A percentile compares a stretch with the other conserved stretches of the same genome.
Evolutionary conservation across 1,140 invertebrate species (phyloP).

Genomic region (Nylanderia fulva): DNA sequence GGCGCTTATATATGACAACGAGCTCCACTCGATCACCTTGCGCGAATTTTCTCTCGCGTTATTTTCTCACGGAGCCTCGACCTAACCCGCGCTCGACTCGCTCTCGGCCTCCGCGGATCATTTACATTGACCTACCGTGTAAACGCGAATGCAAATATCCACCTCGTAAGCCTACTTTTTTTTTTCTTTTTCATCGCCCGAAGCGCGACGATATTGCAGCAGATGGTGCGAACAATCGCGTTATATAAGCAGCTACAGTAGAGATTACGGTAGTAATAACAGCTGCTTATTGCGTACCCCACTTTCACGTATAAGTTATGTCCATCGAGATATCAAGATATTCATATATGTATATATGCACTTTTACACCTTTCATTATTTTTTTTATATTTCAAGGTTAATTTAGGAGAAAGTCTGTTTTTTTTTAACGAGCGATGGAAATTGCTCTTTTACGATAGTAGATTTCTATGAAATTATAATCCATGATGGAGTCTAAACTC

Average conservation of each 20-base stretch:
- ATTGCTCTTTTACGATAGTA: background rate
- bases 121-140: slow-evolving; percentile 53
- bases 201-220: slow-evolving; percentile 46
- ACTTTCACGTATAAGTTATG: slow-evolving; percentile 14
- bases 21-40: slow-evolving; percentile 75
- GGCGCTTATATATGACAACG: slow-evolving; percentile 54
- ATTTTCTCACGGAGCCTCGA: slow-evolving; percentile 73
- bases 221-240: slow-evolving; percentile 57
- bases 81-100: slow-evolving; percentile 39
- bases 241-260: slow-evolving; percentile 34
- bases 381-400: slow-evolving; percentile 17
- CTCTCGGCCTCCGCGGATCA: slow-evolving; percentile 55
- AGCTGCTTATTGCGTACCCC: slow-evolving; percentile 7
- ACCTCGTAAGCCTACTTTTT: slow-evolving; percentile 15
- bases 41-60: slow-evolving; percentile 72
- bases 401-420: background rate
- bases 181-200: slow-evolving; percentile 47
- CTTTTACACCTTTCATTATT: background rate
- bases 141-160: slow-evolving; percentile 49
- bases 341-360: background rate
- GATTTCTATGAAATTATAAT: slow-evolving; percentile 5
- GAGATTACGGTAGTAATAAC: slow-evolving; percentile 37
- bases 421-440: background rate
- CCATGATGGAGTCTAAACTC: background rate
- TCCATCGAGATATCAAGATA: slow-evolving; percentile 1